Percentiles rank a stretch among this genome's conserved stretches.
These are phyloP conservation scores for Remorina albescens DNA, from an alignment of 2,797 vertebrate species.

Conservation along the genomic window DNA sequence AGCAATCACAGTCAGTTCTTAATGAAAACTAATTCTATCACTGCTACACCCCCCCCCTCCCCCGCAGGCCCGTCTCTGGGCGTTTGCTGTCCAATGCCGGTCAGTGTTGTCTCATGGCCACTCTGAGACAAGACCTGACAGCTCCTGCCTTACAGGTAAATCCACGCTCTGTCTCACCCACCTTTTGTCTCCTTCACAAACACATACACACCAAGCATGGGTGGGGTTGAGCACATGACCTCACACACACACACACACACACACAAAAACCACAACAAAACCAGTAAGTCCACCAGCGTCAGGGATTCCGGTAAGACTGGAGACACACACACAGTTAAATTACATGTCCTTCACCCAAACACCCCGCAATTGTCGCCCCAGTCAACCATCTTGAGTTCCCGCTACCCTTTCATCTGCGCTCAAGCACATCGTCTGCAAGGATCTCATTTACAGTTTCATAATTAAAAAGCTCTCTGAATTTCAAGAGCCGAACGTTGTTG, in stretches of 20 bases:
- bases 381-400: constrained; percentile 30
- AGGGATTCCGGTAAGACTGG: constrained; percentile 57
- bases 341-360: constrained; percentile 56
- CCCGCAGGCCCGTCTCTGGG: constrained; percentile 25
- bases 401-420: constrained; percentile 59
- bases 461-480: constrained; percentile 15
- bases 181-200: constrained; percentile 35
- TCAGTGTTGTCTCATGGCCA: constrained; percentile 40
- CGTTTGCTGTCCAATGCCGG: constrained; percentile 31
- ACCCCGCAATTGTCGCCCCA: constrained; percentile 59
- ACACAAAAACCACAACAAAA: constrained; percentile 57
- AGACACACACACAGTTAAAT: constrained; percentile 72
- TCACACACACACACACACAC: too few relatives aligned
- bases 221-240: constrained; percentile 47
- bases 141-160: constrained; percentile 66
- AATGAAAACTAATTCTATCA: not conserved
- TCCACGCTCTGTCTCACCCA: constrained; percentile 26
- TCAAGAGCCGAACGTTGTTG: not conserved
- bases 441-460: constrained; percentile 26
- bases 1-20: constrained; percentile 2
- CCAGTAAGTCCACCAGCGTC: constrained; percentile 63
- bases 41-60: not conserved
- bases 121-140: constrained; percentile 63
- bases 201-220: constrained; percentile 32
- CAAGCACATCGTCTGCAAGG: constrained; percentile 16